phyloP scores from a whole-genome alignment of 2,888 invertebrate genomes.

The Gisinianus flammeolus region DNA sequence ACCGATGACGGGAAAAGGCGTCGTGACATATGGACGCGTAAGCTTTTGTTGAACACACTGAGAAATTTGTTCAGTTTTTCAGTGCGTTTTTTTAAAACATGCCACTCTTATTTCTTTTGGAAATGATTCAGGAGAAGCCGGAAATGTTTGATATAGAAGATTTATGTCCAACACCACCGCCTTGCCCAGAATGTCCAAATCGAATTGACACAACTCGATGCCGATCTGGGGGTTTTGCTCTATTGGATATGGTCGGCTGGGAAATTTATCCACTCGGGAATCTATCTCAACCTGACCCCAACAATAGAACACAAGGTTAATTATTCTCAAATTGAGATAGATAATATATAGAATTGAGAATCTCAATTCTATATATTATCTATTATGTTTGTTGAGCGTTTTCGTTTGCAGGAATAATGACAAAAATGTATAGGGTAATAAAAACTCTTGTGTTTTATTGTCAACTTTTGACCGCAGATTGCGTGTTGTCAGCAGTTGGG shows the following conservation, averaged over 20 bases:
- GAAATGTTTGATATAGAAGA: constrained; percentile 67
- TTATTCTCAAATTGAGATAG: constrained; percentile 10
- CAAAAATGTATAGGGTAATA: too few species aligned
- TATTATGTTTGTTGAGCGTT: too few species aligned
- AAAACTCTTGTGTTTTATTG: too few species aligned
- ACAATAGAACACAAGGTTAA: constrained; percentile 65
- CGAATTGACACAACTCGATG: constrained; percentile 65
- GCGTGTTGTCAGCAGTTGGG: constrained; percentile 87
- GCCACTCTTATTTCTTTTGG: neutral
- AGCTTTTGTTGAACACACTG: constrained; percentile 67
- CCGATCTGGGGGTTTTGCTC: constrained; percentile 67
- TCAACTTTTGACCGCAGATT: too few species aligned
- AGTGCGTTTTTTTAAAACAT: neutral
- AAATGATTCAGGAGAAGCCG: constrained; percentile 64
- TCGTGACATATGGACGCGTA: constrained; percentile 61
- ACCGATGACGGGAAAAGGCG: constrained; percentile 57
- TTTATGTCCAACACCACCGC: constrained; percentile 68
- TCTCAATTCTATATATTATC: too few species aligned
- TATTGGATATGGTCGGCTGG: constrained; percentile 67
- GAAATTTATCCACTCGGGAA: constrained; percentile 68
- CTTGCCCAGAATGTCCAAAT: constrained; percentile 70
- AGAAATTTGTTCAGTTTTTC: neutral
- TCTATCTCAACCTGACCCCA: constrained; percentile 67
- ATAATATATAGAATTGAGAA: too few species aligned
- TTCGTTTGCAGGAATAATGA: too few species aligned